A percentile compares a stretch with the other conserved stretches of the same genome.
Evolutionary conservation across 2,113 vertebrate genomes (phyloP).

Genomic region (Cettia cetti): DNA sequence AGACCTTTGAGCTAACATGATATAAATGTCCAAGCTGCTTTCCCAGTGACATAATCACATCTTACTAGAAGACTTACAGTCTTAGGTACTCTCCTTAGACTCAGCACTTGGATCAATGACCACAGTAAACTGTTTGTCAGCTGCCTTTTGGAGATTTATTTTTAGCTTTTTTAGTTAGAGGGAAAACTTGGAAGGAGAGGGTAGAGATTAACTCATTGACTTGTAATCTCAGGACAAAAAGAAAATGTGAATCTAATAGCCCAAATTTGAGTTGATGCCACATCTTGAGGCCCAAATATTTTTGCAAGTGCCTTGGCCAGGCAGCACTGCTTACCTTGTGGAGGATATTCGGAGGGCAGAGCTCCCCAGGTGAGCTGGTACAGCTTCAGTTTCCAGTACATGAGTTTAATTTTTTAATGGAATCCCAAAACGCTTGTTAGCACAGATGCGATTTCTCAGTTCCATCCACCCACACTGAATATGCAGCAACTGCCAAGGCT

Average conservation of each 20-base stretch:
- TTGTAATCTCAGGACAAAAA: not conserved
- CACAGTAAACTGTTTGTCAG: not conserved
- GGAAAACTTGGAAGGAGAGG: not conserved
- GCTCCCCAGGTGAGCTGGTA: slow-evolving; percentile 29
- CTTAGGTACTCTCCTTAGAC: not conserved
- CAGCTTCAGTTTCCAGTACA: slow-evolving; percentile 49
- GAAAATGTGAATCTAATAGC: not conserved
- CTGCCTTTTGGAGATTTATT: not conserved
- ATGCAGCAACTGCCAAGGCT: slow-evolving; percentile 39
- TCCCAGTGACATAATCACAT: not conserved
- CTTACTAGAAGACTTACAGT: not conserved
- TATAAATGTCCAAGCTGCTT: not conserved
- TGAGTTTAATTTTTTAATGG: slow-evolving; percentile 40
- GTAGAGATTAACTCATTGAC: not conserved
- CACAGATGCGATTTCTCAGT: not conserved
- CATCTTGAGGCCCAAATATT: not conserved
- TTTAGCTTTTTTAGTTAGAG: not conserved
- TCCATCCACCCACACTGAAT: slow-evolving; percentile 40
- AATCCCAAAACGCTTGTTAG: slow-evolving; percentile 21
- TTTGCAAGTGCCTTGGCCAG: not conserved
- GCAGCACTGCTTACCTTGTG: slow-evolving; percentile 26
- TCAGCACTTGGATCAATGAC: not conserved
- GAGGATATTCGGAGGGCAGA: slow-evolving; percentile 9
- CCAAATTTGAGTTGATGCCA: not conserved
- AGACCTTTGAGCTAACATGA: not conserved